Conservation (phyloP, 2,113 vertebrate genomes). For the Cinclus cinclus region DNA sequence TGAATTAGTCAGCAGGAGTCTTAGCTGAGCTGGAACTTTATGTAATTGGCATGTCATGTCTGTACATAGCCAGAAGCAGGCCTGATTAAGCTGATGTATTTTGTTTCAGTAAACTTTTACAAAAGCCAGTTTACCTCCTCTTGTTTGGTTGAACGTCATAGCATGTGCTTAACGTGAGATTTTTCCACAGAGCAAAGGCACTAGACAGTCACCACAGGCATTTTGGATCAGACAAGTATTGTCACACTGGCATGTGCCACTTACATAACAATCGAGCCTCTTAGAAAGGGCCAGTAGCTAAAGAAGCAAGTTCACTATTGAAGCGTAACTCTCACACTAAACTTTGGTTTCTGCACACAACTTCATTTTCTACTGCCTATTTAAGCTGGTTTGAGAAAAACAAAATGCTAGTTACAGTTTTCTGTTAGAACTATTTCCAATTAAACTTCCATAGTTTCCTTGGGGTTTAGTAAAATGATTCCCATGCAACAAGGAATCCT, state of each 20-base stretch:
- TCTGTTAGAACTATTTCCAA: background rate
- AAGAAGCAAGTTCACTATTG: accelerated
- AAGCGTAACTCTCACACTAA: background rate
- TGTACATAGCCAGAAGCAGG: slow-evolving; percentile 80
- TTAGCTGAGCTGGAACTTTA: slow-evolving; percentile 86
- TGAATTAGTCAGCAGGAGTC: slow-evolving; percentile 94
- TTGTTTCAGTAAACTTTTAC: slow-evolving; percentile 88
- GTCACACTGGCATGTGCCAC: background rate
- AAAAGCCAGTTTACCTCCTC: slow-evolving; percentile 75
- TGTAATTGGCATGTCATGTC: slow-evolving; percentile 93
- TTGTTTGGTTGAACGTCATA: slow-evolving; percentile 64
- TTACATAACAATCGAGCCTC: background rate
- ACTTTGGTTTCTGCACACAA: background rate
- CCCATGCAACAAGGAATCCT: background rate
- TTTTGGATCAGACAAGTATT: background rate
- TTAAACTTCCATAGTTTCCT: background rate
- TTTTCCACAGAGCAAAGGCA: slow-evolving; percentile 14
- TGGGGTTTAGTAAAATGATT: slow-evolving; percentile 1
- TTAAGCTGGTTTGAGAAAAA: background rate
- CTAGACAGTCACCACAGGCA: background rate
- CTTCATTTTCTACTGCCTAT: background rate
- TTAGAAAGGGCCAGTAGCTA: background rate
- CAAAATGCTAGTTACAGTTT: background rate
- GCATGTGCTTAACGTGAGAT: slow-evolving; percentile 49
- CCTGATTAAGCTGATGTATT: slow-evolving; percentile 89